phyloP scores from a whole-genome alignment of 53 echinoderm and acorn worm species.

The Henricia sp. region DNA sequence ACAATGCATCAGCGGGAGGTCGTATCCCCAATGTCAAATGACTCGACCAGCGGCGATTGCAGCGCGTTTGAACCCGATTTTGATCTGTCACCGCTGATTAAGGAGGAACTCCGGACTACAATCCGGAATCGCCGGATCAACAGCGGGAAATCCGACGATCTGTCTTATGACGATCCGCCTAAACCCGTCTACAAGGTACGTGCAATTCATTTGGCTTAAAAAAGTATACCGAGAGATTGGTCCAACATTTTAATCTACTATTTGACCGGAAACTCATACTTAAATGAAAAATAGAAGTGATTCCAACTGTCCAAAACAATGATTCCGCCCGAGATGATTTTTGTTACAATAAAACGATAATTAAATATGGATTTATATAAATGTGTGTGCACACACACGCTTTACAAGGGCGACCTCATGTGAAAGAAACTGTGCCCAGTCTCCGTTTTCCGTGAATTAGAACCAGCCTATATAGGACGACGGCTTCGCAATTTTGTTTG shows the following conservation, averaged over 20 bases:
- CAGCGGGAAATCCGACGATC: constrained; percentile 46
- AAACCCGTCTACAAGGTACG: constrained; percentile 47
- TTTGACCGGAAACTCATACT: neutral
- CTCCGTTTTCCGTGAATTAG: too few species aligned
- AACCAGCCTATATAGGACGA: too few species aligned
- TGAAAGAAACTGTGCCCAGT: too few species aligned
- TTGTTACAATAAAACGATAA: neutral
- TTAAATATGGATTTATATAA: neutral
- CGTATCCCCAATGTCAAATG: constrained; percentile 13
- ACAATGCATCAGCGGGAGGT: too few species aligned
- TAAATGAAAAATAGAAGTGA: neutral
- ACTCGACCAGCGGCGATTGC: neutral
- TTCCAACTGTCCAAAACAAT: neutral
- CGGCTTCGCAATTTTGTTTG: too few species aligned
- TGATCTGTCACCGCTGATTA: constrained; percentile 82
- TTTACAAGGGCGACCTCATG: too few species aligned
- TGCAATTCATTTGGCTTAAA: neutral
- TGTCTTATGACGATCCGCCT: constrained; percentile 30
- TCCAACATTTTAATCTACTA: neutral
- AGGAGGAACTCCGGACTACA: constrained; percentile 78
- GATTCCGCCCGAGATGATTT: neutral
- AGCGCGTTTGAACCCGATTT: constrained; percentile 49
- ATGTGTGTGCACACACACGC: too few species aligned
- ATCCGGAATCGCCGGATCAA: constrained; percentile 66
- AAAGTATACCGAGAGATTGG: neutral